Conservation (phyloP, 2,797 vertebrate species). For the Lutra lutra region DNA sequence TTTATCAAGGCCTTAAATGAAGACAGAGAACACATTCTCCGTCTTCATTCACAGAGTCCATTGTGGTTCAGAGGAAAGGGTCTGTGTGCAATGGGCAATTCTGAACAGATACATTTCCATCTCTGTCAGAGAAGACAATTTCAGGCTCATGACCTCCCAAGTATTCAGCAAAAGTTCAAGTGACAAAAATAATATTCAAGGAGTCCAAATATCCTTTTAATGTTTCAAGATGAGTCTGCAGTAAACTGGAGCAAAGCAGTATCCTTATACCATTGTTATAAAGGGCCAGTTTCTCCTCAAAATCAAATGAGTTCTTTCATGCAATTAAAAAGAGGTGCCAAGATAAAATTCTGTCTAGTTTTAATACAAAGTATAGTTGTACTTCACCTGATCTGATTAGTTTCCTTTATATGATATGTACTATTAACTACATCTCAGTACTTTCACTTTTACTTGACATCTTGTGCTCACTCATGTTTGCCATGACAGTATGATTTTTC, state of each 20-base stretch:
- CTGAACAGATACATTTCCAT: background rate
- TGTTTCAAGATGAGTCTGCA: background rate
- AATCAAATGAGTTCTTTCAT: background rate
- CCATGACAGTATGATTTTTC: background rate
- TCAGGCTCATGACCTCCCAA: background rate
- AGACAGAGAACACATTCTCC: background rate
- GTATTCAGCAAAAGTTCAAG: background rate
- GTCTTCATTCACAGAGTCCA: background rate
- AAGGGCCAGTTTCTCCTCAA: background rate
- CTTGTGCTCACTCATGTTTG: background rate
- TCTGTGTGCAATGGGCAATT: background rate
- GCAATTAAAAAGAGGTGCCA: background rate
- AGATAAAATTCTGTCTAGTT: background rate
- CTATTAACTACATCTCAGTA: background rate
- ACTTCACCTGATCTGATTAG: background rate
- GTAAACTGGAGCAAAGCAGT: background rate
- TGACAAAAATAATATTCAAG: background rate
- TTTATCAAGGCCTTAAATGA: background rate
- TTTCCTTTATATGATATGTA: background rate
- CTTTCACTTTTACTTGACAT: background rate
- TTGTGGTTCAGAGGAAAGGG: background rate
- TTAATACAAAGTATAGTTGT: background rate
- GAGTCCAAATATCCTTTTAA: background rate
- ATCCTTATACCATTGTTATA: background rate
- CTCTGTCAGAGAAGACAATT: background rate